These are phyloP conservation scores for Onychostruthus taczanowskii DNA, from an alignment of 2,113 vertebrate species.

Conservation along the genomic window DNA sequence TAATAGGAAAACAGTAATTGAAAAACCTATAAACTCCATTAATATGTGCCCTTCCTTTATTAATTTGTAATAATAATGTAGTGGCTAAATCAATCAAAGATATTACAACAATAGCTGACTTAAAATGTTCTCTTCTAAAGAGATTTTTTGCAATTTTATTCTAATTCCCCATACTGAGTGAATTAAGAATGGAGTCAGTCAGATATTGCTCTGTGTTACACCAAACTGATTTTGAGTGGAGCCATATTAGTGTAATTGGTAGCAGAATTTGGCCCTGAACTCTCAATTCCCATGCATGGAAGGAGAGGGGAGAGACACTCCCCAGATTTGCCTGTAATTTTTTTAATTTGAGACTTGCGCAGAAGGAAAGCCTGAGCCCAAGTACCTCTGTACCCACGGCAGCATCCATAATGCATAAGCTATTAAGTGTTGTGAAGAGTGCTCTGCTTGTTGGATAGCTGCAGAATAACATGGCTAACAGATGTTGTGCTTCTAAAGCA, in stretches of 20 bases:
- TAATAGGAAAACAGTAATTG: constrained; percentile 71
- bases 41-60: constrained; percentile 61
- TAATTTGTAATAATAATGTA: constrained; percentile 73
- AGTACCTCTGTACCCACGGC: not conserved
- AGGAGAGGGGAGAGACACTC: not conserved
- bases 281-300: not conserved
- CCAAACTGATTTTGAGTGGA: not conserved
- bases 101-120: constrained; percentile 31
- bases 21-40: constrained; percentile 71
- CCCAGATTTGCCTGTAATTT: not conserved
- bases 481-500: constrained; percentile 43
- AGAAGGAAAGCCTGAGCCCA: not conserved
- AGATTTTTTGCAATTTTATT: constrained; percentile 7
- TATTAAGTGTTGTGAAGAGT: not conserved
- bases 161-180: not conserved
- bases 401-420: not conserved
- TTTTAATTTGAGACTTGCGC: not conserved
- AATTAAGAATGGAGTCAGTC: not conserved
- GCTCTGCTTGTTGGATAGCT: constrained; percentile 50
- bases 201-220: not conserved
- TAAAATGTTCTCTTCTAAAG: not conserved
- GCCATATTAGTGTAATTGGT: not conserved
- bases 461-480: constrained; percentile 15
- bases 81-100: constrained; percentile 61
- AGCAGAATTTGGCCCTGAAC: constrained; percentile 12